These are phyloP conservation scores for Parauchenoglanis ngamensis DNA, from an alignment of 2,797 vertebrate genomes.

Conservation along the genomic window DNA sequence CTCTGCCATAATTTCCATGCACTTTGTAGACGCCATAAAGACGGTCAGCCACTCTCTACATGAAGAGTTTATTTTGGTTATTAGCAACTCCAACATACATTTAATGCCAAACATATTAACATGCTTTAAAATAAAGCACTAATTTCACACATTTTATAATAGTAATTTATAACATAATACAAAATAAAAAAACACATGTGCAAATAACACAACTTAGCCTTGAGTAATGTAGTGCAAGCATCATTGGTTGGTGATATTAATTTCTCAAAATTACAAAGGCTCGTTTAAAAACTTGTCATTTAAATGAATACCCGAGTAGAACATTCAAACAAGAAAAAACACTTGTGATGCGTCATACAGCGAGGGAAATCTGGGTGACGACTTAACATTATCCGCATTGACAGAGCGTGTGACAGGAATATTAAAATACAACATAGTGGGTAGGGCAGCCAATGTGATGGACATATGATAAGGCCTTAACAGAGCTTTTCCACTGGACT, in stretches of 20 bases:
- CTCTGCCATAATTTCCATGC: slow-evolving; percentile 94
- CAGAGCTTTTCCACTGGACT: background rate
- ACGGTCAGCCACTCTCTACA: slow-evolving; percentile 91
- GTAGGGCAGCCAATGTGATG: background rate
- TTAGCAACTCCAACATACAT: slow-evolving; percentile 3
- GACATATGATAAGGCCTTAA: background rate
- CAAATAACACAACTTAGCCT: background rate
- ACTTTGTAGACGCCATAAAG: slow-evolving; percentile 97
- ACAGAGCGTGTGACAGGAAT: background rate
- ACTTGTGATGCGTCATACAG: background rate
- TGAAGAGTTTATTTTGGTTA: slow-evolving; percentile 42
- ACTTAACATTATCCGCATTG: background rate
- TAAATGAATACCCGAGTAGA: background rate
- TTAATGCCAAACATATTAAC: background rate
- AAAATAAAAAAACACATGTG: background rate
- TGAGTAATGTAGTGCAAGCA: background rate
- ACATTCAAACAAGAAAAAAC: background rate
- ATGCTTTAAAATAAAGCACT: background rate
- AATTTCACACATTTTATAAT: background rate
- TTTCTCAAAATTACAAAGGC: background rate
- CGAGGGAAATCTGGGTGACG: background rate
- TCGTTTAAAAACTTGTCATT: background rate
- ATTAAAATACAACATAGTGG: background rate
- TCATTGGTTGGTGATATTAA: background rate
- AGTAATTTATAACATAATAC: too few species aligned